Percentiles rank a stretch among this genome's conserved stretches.
Evolutionary conservation across 1,140 invertebrate species (phyloP).

Genomic region (Aphidius ervi): DNA sequence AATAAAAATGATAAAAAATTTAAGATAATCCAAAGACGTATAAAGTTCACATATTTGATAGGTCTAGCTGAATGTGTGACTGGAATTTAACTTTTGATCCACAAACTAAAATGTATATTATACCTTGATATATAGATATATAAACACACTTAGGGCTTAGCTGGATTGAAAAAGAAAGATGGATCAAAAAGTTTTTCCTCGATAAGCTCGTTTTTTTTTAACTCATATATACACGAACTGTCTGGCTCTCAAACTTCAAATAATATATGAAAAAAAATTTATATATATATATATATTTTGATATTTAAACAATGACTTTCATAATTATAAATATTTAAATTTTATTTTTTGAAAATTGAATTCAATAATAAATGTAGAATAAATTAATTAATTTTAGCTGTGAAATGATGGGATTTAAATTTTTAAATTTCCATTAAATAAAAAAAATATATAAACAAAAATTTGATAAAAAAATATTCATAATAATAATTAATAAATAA

Average conservation of each 20-base stretch:
- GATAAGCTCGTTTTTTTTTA: neutral
- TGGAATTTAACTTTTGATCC: conserved; percentile 3
- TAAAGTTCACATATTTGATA: too few relatives aligned
- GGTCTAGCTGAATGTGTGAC: too few relatives aligned
- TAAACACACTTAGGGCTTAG: neutral
- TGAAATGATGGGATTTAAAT: too few relatives aligned
- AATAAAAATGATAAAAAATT: too few relatives aligned
- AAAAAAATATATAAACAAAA: too few relatives aligned
- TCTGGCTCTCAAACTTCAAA: neutral
- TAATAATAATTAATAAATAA: too few relatives aligned
- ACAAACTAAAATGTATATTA: neutral
- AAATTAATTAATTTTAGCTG: neutral
- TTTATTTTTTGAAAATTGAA: neutral
- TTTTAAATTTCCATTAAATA: too few relatives aligned
- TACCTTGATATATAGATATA: neutral
- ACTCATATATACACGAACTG: neutral
- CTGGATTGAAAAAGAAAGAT: neutral
- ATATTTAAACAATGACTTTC: neutral
- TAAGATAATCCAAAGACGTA: too few relatives aligned
- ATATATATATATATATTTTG: neutral
- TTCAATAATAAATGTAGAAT: neutral
- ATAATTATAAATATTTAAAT: neutral
- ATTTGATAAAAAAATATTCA: too few relatives aligned
- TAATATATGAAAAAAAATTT: neutral
- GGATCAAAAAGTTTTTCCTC: conserved; percentile 7